Evolutionary conservation across 1,140 invertebrate genomes (phyloP), one percentile per base, ranked within the genome.

Genomic region (Ips typographus): DNA sequence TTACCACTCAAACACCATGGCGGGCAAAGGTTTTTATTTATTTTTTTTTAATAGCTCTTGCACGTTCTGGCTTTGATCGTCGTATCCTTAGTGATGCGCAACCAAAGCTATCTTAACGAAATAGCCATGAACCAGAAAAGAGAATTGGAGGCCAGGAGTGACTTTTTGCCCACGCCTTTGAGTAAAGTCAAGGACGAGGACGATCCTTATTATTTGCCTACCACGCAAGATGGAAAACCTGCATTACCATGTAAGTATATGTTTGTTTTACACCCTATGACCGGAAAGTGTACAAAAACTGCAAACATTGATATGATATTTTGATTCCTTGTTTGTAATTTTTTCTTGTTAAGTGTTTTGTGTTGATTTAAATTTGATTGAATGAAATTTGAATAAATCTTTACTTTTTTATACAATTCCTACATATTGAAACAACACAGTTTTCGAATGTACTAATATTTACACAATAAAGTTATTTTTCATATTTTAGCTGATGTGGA

Each of bases 401-500:
- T 59, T 2, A 40, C 8, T 40, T 7, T 59, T 40, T 37, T 22
- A 6, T 56, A 55, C 53, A 65, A 56, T 22, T 22, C 22, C 22
- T 22, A 22, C 22, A 22, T 22, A 22, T 22, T 22, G 22, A 22
- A 22, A 22, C 22, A 22, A 22, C 22, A 22, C 22, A 22, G 22
- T 22, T 22, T 22, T 22, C 22, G 22, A 22, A 22, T 22, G 22
- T 22, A 22, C 22, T n/a, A n/a, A 40, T 47, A 67, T n/a, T 4
- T 59, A 59, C 5, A 59, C 36, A 40, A 55, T 36, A 22, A 36
- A 39, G 41, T 4, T 8, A 59, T 2, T 41, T 59, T 59, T 40
- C n/a, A 38, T 74, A 73, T 82, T 82, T 63, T 82, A 93, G 91
- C 92, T 77, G 89, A 92, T 80, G 83, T 92, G 73, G 91, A 92